These are phyloP conservation scores for Eospalax fontanierii DNA, from an alignment of 2,797 vertebrate genomes.

Conservation along the genomic window DNA sequence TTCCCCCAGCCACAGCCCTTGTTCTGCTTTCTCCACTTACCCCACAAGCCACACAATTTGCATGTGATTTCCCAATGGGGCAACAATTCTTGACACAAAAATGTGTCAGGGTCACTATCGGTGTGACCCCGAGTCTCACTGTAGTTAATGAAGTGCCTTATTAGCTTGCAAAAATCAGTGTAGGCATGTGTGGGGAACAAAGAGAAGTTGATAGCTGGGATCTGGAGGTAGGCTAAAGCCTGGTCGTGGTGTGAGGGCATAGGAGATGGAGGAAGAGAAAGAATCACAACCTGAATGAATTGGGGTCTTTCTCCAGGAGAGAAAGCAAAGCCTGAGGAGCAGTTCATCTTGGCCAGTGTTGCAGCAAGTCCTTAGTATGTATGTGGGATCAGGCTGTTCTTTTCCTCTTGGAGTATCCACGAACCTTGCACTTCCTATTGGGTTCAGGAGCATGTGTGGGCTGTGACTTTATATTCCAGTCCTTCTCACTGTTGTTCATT, in stretches of 20 bases:
- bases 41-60: accelerated
- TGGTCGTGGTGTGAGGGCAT: neutral
- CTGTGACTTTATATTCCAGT: neutral
- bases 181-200: accelerated
- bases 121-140: neutral
- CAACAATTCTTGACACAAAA: neutral
- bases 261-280: neutral
- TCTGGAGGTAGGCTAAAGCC: neutral
- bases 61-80: conserved; percentile 9
- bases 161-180: neutral
- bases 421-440: accelerated
- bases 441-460: neutral
- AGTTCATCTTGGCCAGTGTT: neutral
- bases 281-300: neutral
- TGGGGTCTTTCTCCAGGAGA: neutral
- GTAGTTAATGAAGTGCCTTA: neutral
- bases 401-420: neutral
- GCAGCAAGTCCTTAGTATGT: neutral
- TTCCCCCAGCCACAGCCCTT: neutral
- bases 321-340: neutral
- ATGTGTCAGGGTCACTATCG: neutral
- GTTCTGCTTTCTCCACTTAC: neutral
- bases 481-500: neutral
- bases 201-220: neutral
- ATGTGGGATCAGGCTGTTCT: neutral